Base-by-base conservation (phyloP, 64 coral and sea anemone genomes). In the Montipora foliosa region DNA sequence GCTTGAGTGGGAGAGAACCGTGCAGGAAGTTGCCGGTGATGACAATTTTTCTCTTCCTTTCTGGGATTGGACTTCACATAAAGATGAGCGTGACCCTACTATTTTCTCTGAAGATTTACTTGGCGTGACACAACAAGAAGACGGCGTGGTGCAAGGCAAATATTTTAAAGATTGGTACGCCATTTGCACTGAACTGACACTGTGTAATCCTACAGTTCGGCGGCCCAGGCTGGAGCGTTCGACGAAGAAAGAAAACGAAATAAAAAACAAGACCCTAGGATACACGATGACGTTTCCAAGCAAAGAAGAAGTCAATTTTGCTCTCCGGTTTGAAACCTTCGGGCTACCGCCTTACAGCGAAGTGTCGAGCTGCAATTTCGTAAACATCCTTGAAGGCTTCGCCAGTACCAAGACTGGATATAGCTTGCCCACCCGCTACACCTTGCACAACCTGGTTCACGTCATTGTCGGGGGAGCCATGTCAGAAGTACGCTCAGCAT, bases 81-180 rank as follows among this genome's bases (percentile, higher is more conserved):
- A 12, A 3, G 14, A 52, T 14, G 29, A 83, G 9, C 92, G 90
- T 11, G 78, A 96, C 17, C 74, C 70, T 13, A 22, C 69, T 1
- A 67, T 95, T 83, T 95, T 83, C 55, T 44, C 67, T 0, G 22
- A 92, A 77, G 77, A 95, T 29, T 53, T 95, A 37, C 44, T 95
- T 19, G 94, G 94, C 10, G 67, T 84, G 16, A 92, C 44, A 11
- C 21, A 79, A 5, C 74, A 79, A 70, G n/a, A 29, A 10, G 69
- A 81, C 50, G 94, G 90, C 44, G 13, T 76, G 0, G 90, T 95
- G 2, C 17, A 61, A 15, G 90, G 94, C 8, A 95, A 95, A 89
- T 92, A 95, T n/a, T 88, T 95, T 66, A 81, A 91, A 5, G 37
- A 79, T 1, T 95, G 94, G 94, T 80, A 92, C 67, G 74, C 22